Conservation (phyloP, 2,797 vertebrate genomes). For the Malurus splendens region DNA sequence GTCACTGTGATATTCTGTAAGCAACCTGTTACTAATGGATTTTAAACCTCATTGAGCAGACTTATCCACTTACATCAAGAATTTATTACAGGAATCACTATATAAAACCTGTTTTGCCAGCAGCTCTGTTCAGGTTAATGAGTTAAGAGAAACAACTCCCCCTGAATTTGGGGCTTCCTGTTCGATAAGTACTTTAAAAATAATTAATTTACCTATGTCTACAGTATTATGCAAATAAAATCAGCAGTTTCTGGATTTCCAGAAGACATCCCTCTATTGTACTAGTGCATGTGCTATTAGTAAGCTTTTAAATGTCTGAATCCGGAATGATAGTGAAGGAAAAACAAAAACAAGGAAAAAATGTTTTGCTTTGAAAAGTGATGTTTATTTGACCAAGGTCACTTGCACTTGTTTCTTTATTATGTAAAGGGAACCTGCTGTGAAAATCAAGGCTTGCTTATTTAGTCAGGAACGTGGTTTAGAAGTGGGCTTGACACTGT, state of each 20-base stretch:
- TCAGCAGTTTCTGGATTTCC: neutral
- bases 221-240: neutral
- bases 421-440: neutral
- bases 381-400: neutral
- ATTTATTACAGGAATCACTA: neutral
- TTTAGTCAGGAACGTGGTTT: neutral
- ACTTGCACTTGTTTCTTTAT: neutral
- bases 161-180: neutral
- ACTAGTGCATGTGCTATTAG: neutral
- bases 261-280: neutral
- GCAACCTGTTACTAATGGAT: neutral
- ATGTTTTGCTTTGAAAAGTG: neutral
- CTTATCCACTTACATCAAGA: constrained; percentile 15
- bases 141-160: neutral
- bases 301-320: neutral
- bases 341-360: neutral
- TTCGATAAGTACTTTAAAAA: neutral
- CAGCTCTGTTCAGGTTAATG: neutral
- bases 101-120: neutral
- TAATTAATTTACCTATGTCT: neutral
- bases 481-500: neutral
- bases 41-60: neutral
- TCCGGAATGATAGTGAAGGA: neutral
- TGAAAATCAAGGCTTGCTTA: neutral
- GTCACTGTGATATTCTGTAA: neutral